Evolutionary conservation across 2,888 invertebrate genomes (phyloP).

Genomic region (Lagria hirta): DNA sequence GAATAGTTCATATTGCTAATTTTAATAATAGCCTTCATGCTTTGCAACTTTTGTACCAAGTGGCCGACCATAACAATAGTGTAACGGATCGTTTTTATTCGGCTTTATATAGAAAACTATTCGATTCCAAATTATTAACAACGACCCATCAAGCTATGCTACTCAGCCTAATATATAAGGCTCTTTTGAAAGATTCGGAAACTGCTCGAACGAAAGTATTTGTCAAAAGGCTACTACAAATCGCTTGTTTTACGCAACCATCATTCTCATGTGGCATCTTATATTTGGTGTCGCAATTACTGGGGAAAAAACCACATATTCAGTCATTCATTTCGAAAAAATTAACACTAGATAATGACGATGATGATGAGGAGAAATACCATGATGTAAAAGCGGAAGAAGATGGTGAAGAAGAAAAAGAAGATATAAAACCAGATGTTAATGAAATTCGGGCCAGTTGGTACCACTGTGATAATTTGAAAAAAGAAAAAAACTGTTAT

Average conservation of each 20-base stretch:
- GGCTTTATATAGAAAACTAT: conserved; percentile 84
- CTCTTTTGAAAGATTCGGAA: conserved; percentile 77
- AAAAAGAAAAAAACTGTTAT: conserved; percentile 52
- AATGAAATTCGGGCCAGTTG: conserved; percentile 38
- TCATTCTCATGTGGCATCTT: conserved; percentile 81
- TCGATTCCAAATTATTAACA: conserved; percentile 71
- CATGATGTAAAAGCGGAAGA: conserved; percentile 42
- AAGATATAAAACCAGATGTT: conserved; percentile 42
- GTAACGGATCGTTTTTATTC: conserved; percentile 75
- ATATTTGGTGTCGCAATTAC: conserved; percentile 73
- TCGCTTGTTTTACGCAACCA: conserved; percentile 70
- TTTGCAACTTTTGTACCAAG: conserved; percentile 63
- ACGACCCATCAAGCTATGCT: conserved; percentile 76
- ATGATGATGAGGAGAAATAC: conserved; percentile 44
- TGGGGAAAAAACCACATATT: conserved; percentile 48
- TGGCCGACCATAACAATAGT: conserved; percentile 58
- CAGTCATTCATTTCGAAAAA: conserved; percentile 41
- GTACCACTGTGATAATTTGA: conserved; percentile 42
- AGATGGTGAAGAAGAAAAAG: conserved; percentile 43
- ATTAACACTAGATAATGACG: conserved; percentile 36
- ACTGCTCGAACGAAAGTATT: conserved; percentile 75
- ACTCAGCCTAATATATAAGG: conserved; percentile 83
- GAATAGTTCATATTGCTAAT: conserved; percentile 76
- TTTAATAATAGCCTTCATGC: conserved; percentile 68
- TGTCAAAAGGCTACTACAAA: conserved; percentile 78